Conservation (phyloP, 2,113 vertebrate species). For the Micronisus gabar region DNA sequence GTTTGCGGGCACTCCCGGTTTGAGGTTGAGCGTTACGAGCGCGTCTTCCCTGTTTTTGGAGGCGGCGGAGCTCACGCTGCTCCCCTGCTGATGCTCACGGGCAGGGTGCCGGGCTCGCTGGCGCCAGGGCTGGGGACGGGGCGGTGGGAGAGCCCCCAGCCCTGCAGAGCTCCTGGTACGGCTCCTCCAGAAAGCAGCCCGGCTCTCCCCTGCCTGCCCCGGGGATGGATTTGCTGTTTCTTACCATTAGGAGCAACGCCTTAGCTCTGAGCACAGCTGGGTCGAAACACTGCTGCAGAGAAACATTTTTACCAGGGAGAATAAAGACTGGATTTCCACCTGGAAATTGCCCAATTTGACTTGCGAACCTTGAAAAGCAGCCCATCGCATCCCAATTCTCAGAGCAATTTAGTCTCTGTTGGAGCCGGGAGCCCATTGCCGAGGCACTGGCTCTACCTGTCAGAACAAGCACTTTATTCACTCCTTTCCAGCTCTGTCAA, state of each 20-base stretch:
- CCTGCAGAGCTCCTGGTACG: not conserved
- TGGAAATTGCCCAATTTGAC: slow-evolving; percentile 66
- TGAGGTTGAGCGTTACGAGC: rapidly evolving
- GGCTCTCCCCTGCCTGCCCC: not conserved
- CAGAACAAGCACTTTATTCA: not conserved
- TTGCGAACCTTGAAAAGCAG: slow-evolving; percentile 45
- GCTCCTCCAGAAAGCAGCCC: not conserved
- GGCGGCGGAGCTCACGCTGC: not conserved
- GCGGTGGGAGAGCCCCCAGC: not conserved
- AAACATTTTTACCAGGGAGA: slow-evolving; percentile 62
- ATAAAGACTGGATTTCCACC: slow-evolving; percentile 64
- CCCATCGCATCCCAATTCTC: slow-evolving; percentile 35
- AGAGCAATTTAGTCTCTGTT: slow-evolving; percentile 59
- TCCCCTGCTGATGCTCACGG: not conserved
- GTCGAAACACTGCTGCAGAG: slow-evolving; percentile 25
- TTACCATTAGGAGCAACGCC: not conserved
- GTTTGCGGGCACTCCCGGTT: rapidly evolving
- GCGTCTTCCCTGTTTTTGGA: rapidly evolving
- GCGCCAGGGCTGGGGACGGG: not conserved
- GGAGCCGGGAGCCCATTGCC: not conserved
- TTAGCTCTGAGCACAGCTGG: slow-evolving; percentile 39
- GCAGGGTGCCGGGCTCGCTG: not conserved
- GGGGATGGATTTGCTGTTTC: slow-evolving; percentile 18
- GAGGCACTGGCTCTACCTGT: not conserved
- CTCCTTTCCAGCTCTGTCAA: slow-evolving; percentile 3